Evolutionary conservation across 2,797 vertebrate species (phyloP).

Genomic region (Chiloscyllium punctatum): DNA sequence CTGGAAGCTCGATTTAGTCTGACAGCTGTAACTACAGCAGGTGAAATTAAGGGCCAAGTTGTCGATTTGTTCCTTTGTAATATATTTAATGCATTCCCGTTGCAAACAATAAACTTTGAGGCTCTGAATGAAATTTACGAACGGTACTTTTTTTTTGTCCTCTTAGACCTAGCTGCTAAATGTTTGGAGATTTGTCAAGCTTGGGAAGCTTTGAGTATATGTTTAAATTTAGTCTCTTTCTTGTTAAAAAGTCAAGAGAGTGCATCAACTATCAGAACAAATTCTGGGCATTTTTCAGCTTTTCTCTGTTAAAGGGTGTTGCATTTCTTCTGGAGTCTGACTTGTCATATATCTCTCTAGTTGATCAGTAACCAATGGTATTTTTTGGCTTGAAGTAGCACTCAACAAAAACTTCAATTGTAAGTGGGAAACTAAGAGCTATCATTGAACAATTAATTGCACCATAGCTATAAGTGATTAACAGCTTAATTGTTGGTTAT

Average conservation of each 20-base stretch:
- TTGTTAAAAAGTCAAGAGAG: neutral
- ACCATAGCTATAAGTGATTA: conserved; percentile 28
- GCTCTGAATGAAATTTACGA: neutral
- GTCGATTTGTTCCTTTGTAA: neutral
- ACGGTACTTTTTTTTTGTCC: neutral
- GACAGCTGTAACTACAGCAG: neutral
- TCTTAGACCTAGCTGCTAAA: neutral
- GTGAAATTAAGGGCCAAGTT: neutral
- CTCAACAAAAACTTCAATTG: conserved; percentile 5
- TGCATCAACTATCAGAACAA: neutral
- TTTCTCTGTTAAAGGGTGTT: neutral
- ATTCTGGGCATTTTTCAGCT: neutral
- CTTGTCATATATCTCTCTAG: neutral
- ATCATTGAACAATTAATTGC: conserved; percentile 31
- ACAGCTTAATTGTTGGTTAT: conserved; percentile 32
- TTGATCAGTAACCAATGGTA: neutral
- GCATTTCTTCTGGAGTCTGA: neutral
- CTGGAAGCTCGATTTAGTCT: neutral
- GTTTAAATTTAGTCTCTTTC: neutral
- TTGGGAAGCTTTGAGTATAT: neutral
- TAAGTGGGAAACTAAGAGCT: conserved; percentile 22
- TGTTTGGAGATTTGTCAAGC: neutral
- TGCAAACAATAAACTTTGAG: neutral
- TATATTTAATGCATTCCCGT: neutral
- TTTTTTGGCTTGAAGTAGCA: neutral